Evolutionary conservation across 1,140 invertebrate genomes (phyloP), one percentile per base, ranked within the genome.

Genomic region (Apocrypta bakeri): DNA sequence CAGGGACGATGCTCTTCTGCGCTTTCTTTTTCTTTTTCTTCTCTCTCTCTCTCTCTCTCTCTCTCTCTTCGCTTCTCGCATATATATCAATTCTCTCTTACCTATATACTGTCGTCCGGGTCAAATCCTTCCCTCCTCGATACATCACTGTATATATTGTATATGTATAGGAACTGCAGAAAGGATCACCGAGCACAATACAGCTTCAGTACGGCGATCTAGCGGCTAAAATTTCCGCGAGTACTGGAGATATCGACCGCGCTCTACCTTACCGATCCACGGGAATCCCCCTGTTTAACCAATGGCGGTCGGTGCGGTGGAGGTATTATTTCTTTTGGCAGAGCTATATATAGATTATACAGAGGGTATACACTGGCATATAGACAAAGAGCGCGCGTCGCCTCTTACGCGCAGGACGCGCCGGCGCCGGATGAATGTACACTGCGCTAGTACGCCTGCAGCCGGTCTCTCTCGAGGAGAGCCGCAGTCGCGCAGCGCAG

Each of bases 1-100:
- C 73, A 31, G 73, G 25, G 48, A 79, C 78, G 68, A n/a, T n/a
- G n/a, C n/a, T n/a, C 27, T 24, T 9, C 48, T 25, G 37, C 48
- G 21, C 56, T 37, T 48, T 48, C 68, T 31, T 17, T 37, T 21
- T 12, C n/a, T n/a, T n/a, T 68, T 17, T 31, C 33, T n/a, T n/a
- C n/a, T n/a, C n/a, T n/a, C n/a, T n/a, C n/a, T n/a, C n/a, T n/a
- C n/a, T n/a, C n/a, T n/a, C n/a, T 68, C 33, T 66, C 56, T 29
- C 63, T 37, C 69, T 48, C 68, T 31, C 24, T 37, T 21, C 14
- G n/a, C n/a, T n/a, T 68, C 24, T 31, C 33, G 71, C 42, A 4
- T 48, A 48, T 48, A 48, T 48, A 48, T 48, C 42, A 48, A 48
- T 48, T 48, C 42, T 48, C 42, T 42, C 40, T 42, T 11, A 7